Conservation (phyloP, 1,140 invertebrate genomes). For the Lethocerus indicus region DNA sequence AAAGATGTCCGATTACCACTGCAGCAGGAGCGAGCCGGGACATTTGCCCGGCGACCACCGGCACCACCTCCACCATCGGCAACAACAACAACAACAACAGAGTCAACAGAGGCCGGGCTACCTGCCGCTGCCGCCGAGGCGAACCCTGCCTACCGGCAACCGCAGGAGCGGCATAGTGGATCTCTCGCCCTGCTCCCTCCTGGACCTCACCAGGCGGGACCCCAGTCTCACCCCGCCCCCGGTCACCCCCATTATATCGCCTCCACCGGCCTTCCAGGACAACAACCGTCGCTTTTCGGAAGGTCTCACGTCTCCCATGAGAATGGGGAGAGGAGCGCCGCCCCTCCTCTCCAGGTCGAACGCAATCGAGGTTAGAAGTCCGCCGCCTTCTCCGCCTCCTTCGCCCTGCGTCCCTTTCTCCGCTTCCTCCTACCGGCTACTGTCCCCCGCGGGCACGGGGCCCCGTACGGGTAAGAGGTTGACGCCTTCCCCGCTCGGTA, state of each 20-base stretch:
- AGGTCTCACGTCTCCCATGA: not conserved
- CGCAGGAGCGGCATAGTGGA: no score
- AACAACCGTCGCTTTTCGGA: slow-evolving; percentile 14
- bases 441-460: not conserved
- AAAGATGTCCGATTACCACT: slow-evolving; percentile 36
- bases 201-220: no score
- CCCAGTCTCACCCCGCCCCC: slow-evolving; percentile 35
- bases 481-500: slow-evolving; percentile 19
- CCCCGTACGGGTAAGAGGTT: slow-evolving; percentile 12
- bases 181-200: slow-evolving; percentile 23
- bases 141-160: no score
- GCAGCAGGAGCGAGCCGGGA: slow-evolving; percentile 33
- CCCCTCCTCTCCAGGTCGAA: slow-evolving; percentile 17
- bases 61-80: slow-evolving; percentile 26
- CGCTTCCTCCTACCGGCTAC: not conserved
- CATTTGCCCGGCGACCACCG: slow-evolving; percentile 25
- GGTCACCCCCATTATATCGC: slow-evolving; percentile 39
- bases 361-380: slow-evolving; percentile 29
- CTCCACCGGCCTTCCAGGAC: slow-evolving; percentile 40
- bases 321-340: no score
- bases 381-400: slow-evolving; percentile 25
- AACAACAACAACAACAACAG: slow-evolving; percentile 1
- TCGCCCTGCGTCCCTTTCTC: not conserved
- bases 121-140: slow-evolving; percentile 23
- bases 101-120: slow-evolving; percentile 25